A percentile compares a stretch with the other conserved stretches of the same genome.
Conservation (phyloP, 2,113 vertebrate genomes). For the Turnix velox region DNA sequence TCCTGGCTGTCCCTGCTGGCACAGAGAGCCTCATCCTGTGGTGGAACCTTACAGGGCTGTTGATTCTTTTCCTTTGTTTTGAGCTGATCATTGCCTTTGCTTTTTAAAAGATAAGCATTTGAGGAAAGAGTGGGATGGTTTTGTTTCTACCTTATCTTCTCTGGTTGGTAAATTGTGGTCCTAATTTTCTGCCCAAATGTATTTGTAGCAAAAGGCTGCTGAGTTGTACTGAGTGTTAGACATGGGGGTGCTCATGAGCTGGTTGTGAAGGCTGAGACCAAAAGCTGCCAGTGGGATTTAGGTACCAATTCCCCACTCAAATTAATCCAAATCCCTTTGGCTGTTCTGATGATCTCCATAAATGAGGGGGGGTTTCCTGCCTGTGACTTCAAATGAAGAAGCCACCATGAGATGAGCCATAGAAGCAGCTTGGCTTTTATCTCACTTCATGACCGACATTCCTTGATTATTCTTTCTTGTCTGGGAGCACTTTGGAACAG, state of each 20-base stretch:
- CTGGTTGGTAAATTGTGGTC: not conserved
- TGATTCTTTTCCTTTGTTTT: not conserved
- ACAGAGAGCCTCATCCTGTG: not conserved
- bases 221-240: too few species aligned
- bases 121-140: not conserved
- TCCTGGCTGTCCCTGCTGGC: not conserved
- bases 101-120: not conserved
- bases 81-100: not conserved
- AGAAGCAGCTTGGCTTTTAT: not conserved
- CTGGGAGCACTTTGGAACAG: not conserved
- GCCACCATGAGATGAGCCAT: not conserved
- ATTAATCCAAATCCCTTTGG: slow-evolving; percentile 30
- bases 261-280: not conserved
- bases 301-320: slow-evolving; percentile 18
- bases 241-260: not conserved
- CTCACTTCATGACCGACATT: slow-evolving; percentile 8
- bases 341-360: not conserved
- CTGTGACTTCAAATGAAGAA: slow-evolving; percentile 22
- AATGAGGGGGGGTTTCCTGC: slow-evolving; percentile 25
- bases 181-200: not conserved
- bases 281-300: not conserved
- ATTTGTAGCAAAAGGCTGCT: not conserved
- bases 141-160: rapidly evolving
- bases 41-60: rapidly evolving
- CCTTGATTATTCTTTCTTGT: not conserved